These are phyloP conservation scores for Babyrousa celebensis DNA, from an alignment of 2,797 vertebrate genomes.

Conservation along the genomic window DNA sequence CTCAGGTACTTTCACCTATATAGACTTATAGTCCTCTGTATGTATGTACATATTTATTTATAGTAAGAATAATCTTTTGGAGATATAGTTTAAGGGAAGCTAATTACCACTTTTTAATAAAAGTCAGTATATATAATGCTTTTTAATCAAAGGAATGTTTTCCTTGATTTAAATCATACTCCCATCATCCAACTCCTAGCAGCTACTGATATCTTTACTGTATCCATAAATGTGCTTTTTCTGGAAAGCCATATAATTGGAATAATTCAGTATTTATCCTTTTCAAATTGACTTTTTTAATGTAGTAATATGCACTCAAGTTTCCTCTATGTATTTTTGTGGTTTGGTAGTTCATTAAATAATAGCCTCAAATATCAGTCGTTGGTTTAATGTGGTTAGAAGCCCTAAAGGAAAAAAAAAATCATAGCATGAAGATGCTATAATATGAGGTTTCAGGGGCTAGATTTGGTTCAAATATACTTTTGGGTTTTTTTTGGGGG, in stretches of 20 bases:
- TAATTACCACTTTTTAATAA: not conserved
- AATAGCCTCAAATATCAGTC: not conserved
- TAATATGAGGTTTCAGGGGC: not conserved
- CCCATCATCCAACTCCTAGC: not conserved
- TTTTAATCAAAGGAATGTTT: not conserved
- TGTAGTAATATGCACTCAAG: not conserved
- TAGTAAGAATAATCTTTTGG: not conserved
- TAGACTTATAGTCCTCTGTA: not conserved
- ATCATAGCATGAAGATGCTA: not conserved
- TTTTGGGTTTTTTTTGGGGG: not conserved
- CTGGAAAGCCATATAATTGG: not conserved
- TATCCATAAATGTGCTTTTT: not conserved
- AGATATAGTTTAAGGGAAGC: not conserved
- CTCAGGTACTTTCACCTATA: not conserved
- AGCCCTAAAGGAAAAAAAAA: not conserved
- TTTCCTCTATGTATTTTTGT: not conserved
- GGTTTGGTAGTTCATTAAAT: not conserved
- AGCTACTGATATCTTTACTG: not conserved
- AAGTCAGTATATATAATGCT: not conserved
- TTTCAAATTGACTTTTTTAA: not conserved
- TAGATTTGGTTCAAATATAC: not conserved
- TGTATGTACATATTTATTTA: not conserved
- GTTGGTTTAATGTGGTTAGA: not conserved
- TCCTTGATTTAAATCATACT: constrained; percentile 3
- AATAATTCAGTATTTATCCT: not conserved